Percentiles rank a stretch among this genome's conserved stretches.
Evolutionary conservation across 2,888 invertebrate species (phyloP).

Genomic region (Oeneis ivallda): DNA sequence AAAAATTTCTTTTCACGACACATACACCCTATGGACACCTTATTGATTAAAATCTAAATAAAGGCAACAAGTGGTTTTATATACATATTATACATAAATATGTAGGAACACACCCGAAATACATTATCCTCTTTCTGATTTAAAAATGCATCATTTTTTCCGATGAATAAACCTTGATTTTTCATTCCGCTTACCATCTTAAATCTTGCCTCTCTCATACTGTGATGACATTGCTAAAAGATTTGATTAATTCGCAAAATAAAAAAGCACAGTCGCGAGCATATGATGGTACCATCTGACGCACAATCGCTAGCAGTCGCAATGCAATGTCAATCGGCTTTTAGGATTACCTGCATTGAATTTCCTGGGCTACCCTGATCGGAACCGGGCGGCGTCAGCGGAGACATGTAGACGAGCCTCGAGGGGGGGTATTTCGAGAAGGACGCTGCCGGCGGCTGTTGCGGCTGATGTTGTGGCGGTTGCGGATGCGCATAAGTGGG

Average conservation of each 20-base stretch:
- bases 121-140: too few relatives aligned
- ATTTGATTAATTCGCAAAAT: conserved; percentile 42
- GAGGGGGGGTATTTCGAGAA: conserved; percentile 74
- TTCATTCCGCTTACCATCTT: conserved; percentile 40
- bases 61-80: too few relatives aligned
- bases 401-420: conserved; percentile 88
- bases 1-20: too few relatives aligned
- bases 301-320: conserved; percentile 59
- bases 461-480: conserved; percentile 53
- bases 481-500: conserved; percentile 70
- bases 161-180: neutral
- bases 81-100: too few relatives aligned
- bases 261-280: conserved; percentile 58
- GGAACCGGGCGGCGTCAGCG: conserved; percentile 92
- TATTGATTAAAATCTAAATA: too few relatives aligned
- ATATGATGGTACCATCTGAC: conserved; percentile 68
- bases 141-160: too few relatives aligned
- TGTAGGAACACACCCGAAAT: too few relatives aligned
- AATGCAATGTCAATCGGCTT: conserved; percentile 43
- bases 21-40: too few relatives aligned
- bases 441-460: conserved; percentile 59
- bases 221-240: conserved; percentile 21
- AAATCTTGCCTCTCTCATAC: conserved; percentile 2
- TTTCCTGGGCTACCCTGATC: conserved; percentile 92
- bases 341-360: conserved; percentile 78